Base-by-base conservation (phyloP, 2,797 vertebrate genomes). In the Antrozous pallidus region DNA sequence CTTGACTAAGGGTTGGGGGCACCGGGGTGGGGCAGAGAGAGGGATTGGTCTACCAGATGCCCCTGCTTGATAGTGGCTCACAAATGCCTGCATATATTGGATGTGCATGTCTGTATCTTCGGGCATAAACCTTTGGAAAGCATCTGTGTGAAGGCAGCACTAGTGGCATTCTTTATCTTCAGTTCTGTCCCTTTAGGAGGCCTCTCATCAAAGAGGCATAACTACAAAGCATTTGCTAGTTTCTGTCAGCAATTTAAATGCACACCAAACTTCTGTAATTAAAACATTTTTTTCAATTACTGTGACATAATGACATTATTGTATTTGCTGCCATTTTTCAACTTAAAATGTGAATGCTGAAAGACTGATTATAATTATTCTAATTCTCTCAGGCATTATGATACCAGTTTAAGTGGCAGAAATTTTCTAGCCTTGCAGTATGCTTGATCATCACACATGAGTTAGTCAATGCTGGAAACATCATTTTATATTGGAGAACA, bases 301-400 rank as follows among this genome's bases (percentile, higher is more conserved):
- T 88, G 0, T 47, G 70, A 56, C 75, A 31, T 40, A 51, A 36
- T 77, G 67, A 71, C 61, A 83, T 88, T 95, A 61, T 80, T 90
- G 38, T 74, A 86, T 58, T 61, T 86, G 22, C 56, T 79, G 70
- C 90, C 45, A 70, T 33, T 86, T 90, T 92, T 87, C 17, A 82
- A 26, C 71, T 94, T 78, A 91, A 93, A 93, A 89, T 92, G 28
- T 78, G 47, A 90, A 61, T 88, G 26, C 38, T n/a, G 63, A 93
- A 38, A 24, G 17, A 49, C 71, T 61, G 51, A 31, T 85, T 75
- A 63, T 63, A 82, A 87, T 91, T 87, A 87, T 54, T 91, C 33
- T 69, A n/a, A 88, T 88, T 94, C 26, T n/a, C 22, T 56, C 40
- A 88, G 67, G 18, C 54, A 42, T n/a, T 26, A 33, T 81, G 45